phyloP scores from a whole-genome alignment of 2,797 vertebrate genomes.

The Vireo griseus region DNA sequence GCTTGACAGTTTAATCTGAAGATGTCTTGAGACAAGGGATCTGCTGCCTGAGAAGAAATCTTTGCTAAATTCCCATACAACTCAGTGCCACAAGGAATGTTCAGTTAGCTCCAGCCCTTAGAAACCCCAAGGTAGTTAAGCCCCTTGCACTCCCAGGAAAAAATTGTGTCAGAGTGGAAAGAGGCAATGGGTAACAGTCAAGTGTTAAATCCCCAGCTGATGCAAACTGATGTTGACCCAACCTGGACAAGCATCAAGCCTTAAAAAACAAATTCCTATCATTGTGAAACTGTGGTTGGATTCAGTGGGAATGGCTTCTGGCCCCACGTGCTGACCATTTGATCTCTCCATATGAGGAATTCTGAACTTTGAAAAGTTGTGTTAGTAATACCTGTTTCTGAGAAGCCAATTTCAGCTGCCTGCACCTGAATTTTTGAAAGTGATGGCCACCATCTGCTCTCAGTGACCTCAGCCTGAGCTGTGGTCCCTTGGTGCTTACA shows the following conservation, averaged over 20 bases:
- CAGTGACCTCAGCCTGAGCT: neutral
- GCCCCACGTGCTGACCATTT: neutral
- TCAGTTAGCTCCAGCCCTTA: neutral
- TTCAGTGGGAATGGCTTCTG: neutral
- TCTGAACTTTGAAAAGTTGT: neutral
- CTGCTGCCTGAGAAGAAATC: slow-evolving; percentile 25
- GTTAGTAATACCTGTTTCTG: neutral
- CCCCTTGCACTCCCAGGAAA: neutral
- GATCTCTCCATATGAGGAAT: neutral
- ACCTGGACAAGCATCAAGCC: neutral
- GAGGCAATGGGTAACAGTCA: neutral
- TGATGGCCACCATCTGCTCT: rapidly evolving
- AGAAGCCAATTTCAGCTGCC: neutral
- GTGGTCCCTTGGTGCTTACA: neutral
- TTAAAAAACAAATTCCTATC: neutral
- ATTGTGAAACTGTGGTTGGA: neutral
- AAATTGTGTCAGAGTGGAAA: slow-evolving; percentile 3
- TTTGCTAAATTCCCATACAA: slow-evolving; percentile 29
- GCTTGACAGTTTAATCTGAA: slow-evolving; percentile 1
- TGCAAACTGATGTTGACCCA: neutral
- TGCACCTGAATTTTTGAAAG: neutral
- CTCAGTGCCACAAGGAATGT: neutral
- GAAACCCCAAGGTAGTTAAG: slow-evolving; percentile 18
- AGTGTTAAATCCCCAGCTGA: neutral
- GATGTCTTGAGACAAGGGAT: neutral